These are phyloP conservation scores for Onychomys leucogaster DNA, from an alignment of 2,797 vertebrate genomes.

Conservation along the genomic window DNA sequence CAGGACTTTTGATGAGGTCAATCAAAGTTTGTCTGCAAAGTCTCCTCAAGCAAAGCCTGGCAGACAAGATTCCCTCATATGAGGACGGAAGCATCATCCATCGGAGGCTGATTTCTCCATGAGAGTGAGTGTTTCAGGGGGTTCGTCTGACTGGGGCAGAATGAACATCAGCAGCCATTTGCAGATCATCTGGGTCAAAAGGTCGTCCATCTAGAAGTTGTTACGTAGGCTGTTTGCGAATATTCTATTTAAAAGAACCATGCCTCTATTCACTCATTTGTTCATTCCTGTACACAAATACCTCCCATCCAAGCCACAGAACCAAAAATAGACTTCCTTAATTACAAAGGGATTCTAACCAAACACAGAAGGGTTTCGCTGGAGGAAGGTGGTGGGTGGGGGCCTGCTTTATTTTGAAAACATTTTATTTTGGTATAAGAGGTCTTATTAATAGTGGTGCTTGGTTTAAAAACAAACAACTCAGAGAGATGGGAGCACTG, in stretches of 20 bases:
- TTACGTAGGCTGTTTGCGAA: conserved; percentile 6
- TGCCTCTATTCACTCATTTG: conserved; percentile 21
- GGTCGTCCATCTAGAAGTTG: not conserved
- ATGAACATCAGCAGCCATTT: not conserved
- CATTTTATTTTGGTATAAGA: conserved; percentile 68
- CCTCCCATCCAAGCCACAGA: conserved; percentile 32
- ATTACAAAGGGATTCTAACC: not conserved
- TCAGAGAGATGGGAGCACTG: conserved; percentile 4
- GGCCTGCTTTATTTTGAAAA: conserved; percentile 60
- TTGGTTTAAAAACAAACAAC: conserved; percentile 52
- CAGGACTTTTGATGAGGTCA: conserved; percentile 7
- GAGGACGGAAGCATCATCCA: not conserved
- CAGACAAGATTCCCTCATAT: not conserved
- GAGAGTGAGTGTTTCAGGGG: not conserved
- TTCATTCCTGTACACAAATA: conserved; percentile 24
- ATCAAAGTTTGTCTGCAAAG: not conserved
- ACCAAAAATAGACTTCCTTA: conserved; percentile 65
- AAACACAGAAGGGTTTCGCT: conserved; percentile 27
- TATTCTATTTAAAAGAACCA: conserved; percentile 58
- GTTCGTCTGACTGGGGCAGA: not conserved
- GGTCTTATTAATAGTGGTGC: conserved; percentile 73
- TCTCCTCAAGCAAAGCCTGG: not conserved
- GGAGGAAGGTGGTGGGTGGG: not conserved
- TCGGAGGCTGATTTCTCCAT: not conserved
- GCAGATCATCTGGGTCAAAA: conserved; percentile 15